Base-by-base conservation (phyloP, 2,797 vertebrate species). In the Anniella stebbinsi region DNA sequence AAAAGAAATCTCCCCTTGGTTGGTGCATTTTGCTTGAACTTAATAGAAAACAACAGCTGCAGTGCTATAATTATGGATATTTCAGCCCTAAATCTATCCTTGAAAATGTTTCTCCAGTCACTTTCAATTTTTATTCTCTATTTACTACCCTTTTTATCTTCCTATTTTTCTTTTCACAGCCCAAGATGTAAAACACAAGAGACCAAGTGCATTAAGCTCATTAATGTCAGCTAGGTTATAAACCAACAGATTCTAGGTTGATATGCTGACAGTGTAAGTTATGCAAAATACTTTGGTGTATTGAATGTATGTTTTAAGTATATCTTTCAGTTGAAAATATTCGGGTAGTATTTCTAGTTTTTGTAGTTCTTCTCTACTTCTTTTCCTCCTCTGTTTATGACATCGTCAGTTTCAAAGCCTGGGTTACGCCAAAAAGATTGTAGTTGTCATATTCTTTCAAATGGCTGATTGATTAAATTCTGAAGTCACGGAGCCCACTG, bases 1-100 rank as follows among this genome's bases (percentile, higher is more conserved):
- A 91, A 82, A 84, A 95, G 66, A 89, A 94, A 41, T 7, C 2
- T 87, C 92, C 91, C 54, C 38, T 60, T 45, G 36, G 0, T 93
- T 86, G 84, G 0, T 73, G 85, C 69, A 80, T 84, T 66, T 94
- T 48, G 80, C 8, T 94, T 95, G 87, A 94, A 84, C 91, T 76
- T 94, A 95, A 95, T 78, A 82, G 57, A 92, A 83, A 30, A 48
- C 48, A 89, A 18, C 2, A 93, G 25, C 91, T 80, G 12, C 1
- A 87, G 33, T 84, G 41, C 72, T 85, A 84, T 60, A 96, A 94
- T 88, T 91, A 87, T 67, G 60, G 1, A 0, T 1, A 84, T 89
- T 93, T 91, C 88, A 33, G 38, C 21, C 41, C 60, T 70, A 57
- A 85, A 66, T 91, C 23, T 70, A 87, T 66, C 72, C 21, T 78